Base-by-base conservation (phyloP, 2,113 vertebrate species). In the Chauna torquata region DNA sequence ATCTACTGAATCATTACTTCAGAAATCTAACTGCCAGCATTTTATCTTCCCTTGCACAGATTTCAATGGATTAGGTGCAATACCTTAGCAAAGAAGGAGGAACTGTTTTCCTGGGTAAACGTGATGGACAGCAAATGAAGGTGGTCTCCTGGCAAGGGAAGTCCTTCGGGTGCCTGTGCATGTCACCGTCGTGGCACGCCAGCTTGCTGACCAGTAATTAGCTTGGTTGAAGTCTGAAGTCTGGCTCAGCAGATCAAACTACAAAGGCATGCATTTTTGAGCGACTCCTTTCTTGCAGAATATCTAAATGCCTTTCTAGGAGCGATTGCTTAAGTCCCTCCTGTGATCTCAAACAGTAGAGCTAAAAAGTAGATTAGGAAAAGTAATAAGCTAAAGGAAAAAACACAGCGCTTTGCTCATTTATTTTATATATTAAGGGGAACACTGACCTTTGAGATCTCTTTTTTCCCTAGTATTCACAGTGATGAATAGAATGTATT, bases 401-500 rank as follows among this genome's bases (percentile, higher is more conserved):
- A 12, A 90, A 62, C 82, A 42, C 36, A 42, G 30, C 14, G 71
- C 95, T 88, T 87, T 45, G 90, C 94, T 96, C 92, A 82, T 96
- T 97, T 96, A 94, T 95, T 96, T 96, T 97, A 96, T 96, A 44
- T 81, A 93, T 94, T 91, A 96, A 97, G 97, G 89, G 82, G 89
- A 93, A 92, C 58, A 38, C 54, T 97, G 98, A 97, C 97, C 97
- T 96, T 89, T 68, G 54, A 76, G 88, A 92, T 95, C 89, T 82
- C 90, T 94, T 87, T 91, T 95, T 87, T 65, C 62, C 64, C 88
- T 92, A 79, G 88, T 71, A 96, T 96, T 96, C 94, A 80, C 82
- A 91, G 93, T 74, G 55, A 97, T 97, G 95, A 97, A 96, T 95
- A 96, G 95, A 96, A 97, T 95, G 79, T 86, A 94, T 97, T 98